These are phyloP conservation scores for Ophion ventricosus DNA, from an alignment of 2,888 invertebrate species.

Conservation along the genomic window DNA sequence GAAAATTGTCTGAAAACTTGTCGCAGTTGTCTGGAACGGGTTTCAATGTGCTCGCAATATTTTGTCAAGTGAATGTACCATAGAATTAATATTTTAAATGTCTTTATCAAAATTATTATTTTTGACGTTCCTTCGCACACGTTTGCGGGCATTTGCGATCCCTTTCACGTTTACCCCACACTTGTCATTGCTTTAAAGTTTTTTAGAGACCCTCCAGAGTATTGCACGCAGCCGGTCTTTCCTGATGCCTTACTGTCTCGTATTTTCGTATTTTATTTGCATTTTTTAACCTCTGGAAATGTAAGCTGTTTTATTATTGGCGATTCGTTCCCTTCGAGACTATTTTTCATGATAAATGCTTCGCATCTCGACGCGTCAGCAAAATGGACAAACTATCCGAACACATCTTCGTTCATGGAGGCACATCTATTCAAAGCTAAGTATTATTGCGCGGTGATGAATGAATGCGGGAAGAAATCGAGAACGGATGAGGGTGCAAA, in stretches of 20 bases:
- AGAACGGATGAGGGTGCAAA: slow-evolving; percentile 29
- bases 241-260: not conserved
- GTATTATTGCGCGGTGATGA: slow-evolving; percentile 33
- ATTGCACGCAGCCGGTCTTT: not conserved
- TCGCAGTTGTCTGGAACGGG: too few relatives aligned
- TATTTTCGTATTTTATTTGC: not conserved
- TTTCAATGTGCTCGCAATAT: too few relatives aligned
- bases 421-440: slow-evolving; percentile 37
- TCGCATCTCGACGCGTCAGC: not conserved
- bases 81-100: too few relatives aligned
- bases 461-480: slow-evolving; percentile 41
- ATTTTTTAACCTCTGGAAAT: not conserved
- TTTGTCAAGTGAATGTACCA: too few relatives aligned
- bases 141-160: too few relatives aligned
- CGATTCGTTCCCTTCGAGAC: not conserved
- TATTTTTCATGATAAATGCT: not conserved
- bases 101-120: too few relatives aligned
- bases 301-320: not conserved
- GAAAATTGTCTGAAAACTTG: too few relatives aligned
- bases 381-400: not conserved
- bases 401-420: not conserved
- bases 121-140: too few relatives aligned
- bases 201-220: not conserved
- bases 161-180: too few relatives aligned
- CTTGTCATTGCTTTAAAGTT: too few relatives aligned